Base-by-base conservation (phyloP, 2,888 invertebrate genomes). In the Pecten maximus region DNA sequence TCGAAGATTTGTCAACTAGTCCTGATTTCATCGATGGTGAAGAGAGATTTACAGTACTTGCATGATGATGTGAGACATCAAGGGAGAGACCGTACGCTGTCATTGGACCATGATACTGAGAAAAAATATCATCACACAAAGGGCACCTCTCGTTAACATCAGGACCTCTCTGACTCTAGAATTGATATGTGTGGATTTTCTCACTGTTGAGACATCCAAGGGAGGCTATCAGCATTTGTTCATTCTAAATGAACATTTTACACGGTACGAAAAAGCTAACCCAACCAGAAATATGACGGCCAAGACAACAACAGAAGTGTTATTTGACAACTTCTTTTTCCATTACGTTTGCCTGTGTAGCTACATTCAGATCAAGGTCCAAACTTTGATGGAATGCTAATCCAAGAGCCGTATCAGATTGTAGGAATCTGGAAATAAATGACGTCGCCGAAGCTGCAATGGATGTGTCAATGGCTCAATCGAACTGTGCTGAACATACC, bases 401-500 rank as follows among this genome's bases (percentile, higher is more conserved):
- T 93, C 74, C 87, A 89, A 16, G 91, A 93, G 86, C 88, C 92
- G 12, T 92, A 91, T 54, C 19, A 86, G 10, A 40, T 92, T 16
- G 60, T 54, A 12, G 91, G 91, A 1, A 91, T 92, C 39, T 86
- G 89, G n/a, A 93, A 93, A 88, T 89, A 89, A 0, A 60, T 91
- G 19, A 92, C 93, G 0, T 91, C 92, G 60, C 90, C 91, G 35
- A 93, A 89, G 89, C 60, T 93, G 93, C 6, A 94, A 93, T 91
- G 93, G 92, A 87, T 89, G 74, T 60, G 88, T 6, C 92, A 93
- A 88, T 35, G 92, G n/a, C 91, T 91, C 54, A 91, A 93, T 44
- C 39, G 90, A 0, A 92, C 90, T 10, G 54, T 92, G 6, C n/a
- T 90, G 2, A 88, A 88, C 60, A 92, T 92, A 91, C 86, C 88